phyloP scores from a whole-genome alignment of 37 sponge, comb jelly and placozoan species.

The Lycopodina hypogea region DNA sequence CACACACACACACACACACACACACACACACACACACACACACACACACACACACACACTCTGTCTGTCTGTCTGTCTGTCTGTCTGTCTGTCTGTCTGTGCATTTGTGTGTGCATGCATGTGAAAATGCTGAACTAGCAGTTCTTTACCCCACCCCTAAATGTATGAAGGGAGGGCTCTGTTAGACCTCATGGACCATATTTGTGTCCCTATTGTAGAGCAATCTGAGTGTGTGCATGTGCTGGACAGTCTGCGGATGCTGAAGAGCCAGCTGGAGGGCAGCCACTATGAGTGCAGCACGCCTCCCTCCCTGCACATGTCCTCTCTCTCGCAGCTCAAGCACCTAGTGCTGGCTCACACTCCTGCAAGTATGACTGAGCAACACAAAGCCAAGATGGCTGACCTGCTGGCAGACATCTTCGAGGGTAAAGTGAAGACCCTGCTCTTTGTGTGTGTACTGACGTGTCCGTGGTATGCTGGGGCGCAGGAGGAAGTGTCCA shows the following conservation, averaged over 20 bases:
- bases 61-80: too few relatives aligned
- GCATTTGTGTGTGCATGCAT: too few relatives aligned
- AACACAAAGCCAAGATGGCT: slow-evolving; percentile 34
- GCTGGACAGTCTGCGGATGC: slow-evolving; percentile 30
- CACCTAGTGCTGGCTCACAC: slow-evolving; percentile 50
- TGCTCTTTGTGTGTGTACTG: slow-evolving; percentile 52
- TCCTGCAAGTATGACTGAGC: slow-evolving; percentile 43
- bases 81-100: too few relatives aligned
- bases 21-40: too few relatives aligned
- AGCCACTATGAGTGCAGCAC: slow-evolving; percentile 27
- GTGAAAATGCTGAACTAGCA: too few relatives aligned
- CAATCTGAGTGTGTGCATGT: slow-evolving; percentile 16
- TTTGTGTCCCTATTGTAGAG: too few relatives aligned
- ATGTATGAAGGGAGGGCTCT: too few relatives aligned
- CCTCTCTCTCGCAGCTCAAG: slow-evolving; percentile 23
- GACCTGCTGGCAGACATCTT: slow-evolving; percentile 33
- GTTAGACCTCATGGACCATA: too few relatives aligned
- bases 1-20: too few relatives aligned
- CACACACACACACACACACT: too few relatives aligned
- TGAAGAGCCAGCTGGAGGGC: slow-evolving; percentile 71
- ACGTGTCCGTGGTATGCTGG: slow-evolving; percentile 72
- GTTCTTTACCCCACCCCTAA: too few relatives aligned
- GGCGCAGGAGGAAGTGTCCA: slow-evolving; percentile 52
- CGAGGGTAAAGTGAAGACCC: slow-evolving; percentile 44
- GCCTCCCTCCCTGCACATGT: slow-evolving; percentile 30